These are phyloP conservation scores for Cataglyphis albicans DNA, from an alignment of 2,888 invertebrate genomes.

Conservation along the genomic window DNA sequence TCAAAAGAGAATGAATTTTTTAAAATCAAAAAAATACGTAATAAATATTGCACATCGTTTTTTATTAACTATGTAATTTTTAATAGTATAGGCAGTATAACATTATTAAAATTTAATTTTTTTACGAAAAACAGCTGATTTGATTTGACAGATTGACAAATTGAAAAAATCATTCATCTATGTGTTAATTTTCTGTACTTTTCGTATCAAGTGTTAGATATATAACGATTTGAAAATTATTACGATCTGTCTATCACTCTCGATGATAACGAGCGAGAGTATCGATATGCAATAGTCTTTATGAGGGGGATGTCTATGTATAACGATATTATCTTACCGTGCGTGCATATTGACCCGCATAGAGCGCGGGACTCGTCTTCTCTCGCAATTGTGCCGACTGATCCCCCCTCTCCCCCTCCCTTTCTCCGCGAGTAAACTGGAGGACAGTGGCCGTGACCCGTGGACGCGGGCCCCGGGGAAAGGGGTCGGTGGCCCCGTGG, in stretches of 20 bases:
- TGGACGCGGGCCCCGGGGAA: constrained; percentile 76
- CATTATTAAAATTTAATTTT: neutral
- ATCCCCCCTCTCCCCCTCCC: constrained; percentile 10
- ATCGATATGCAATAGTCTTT: neutral
- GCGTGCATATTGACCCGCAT: constrained; percentile 38
- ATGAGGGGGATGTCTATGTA: neutral
- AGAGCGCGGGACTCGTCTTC: constrained; percentile 60
- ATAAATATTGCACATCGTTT: neutral
- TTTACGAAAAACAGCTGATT: neutral
- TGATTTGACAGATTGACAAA: neutral
- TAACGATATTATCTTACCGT: neutral
- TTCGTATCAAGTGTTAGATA: neutral
- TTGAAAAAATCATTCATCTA: neutral
- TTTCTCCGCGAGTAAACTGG: constrained; percentile 67
- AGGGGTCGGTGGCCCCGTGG: constrained; percentile 83
- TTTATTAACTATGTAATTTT: neutral
- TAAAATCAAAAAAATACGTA: neutral
- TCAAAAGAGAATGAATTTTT: neutral
- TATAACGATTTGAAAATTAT: neutral
- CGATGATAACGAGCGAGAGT: neutral
- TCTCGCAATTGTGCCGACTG: constrained; percentile 65
- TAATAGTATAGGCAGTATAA: neutral
- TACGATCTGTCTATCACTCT: neutral
- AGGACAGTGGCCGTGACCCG: constrained; percentile 85
- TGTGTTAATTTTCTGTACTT: neutral